A percentile compares a stretch with the other conserved stretches of the same genome.
These are phyloP conservation scores for Probosciger aterrimus DNA, from an alignment of 2,113 vertebrate genomes.

Conservation along the genomic window DNA sequence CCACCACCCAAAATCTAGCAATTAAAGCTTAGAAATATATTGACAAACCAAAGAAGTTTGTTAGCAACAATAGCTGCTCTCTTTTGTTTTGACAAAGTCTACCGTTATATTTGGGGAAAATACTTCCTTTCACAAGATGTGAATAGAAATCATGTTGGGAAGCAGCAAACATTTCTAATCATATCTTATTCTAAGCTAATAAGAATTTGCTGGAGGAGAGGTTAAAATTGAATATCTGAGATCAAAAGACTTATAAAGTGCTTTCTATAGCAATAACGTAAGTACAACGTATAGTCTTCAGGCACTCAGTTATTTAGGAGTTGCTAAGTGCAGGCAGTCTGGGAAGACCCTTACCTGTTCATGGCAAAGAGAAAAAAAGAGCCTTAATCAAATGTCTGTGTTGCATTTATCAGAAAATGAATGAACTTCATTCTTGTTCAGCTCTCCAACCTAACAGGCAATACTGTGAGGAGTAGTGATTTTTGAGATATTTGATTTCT, in stretches of 20 bases:
- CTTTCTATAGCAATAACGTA: constrained; percentile 19
- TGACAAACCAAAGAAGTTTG: not conserved
- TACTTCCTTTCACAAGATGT: not conserved
- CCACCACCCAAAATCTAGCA: not conserved
- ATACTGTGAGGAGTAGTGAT: not conserved
- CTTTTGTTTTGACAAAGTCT: not conserved
- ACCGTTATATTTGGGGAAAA: not conserved
- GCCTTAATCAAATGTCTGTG: not conserved
- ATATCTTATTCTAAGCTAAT: not conserved
- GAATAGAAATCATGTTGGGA: not conserved
- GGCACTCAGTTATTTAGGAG: not conserved
- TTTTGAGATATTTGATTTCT: not conserved
- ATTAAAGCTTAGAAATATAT: not conserved
- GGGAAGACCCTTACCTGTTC: not conserved
- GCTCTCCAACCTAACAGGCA: not conserved
- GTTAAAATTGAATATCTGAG: not conserved
- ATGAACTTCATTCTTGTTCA: not conserved
- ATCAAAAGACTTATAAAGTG: constrained; percentile 2
- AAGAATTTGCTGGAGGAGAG: not conserved
- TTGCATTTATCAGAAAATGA: not conserved
- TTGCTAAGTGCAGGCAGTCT: not conserved
- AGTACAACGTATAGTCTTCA: not conserved
- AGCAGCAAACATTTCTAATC: not conserved
- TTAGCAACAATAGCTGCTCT: not conserved
- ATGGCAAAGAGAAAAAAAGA: not conserved